Evolutionary conservation across 1,140 invertebrate genomes (phyloP).

Genomic region (Drosophila nigrodunni): DNA sequence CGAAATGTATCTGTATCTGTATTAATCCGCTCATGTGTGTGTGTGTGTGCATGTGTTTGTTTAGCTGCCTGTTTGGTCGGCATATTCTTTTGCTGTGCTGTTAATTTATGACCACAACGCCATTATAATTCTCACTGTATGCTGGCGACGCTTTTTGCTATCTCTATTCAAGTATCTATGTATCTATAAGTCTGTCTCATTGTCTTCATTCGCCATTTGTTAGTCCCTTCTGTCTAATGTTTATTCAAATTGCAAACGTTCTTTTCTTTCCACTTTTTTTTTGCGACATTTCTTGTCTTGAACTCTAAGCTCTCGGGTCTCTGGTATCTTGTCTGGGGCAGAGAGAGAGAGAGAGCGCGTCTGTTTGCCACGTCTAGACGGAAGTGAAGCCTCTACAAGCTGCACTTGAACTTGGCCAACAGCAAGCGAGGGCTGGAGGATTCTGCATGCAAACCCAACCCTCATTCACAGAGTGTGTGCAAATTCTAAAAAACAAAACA

Average conservation of each 20-base stretch:
- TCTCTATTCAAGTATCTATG: not conserved
- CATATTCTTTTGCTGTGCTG: constrained; percentile 2
- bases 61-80: not conserved
- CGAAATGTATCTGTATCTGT: not conserved
- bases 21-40: not conserved
- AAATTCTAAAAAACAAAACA: constrained; percentile 32
- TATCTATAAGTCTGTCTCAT: constrained; percentile 2
- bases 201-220: not conserved
- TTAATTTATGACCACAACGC: constrained; percentile 1
- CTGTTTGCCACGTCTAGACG: constrained; percentile 41
- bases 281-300: constrained; percentile 1
- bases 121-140: constrained; percentile 3
- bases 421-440: not conserved
- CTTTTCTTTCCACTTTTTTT: not conserved
- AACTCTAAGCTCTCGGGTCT: constrained; percentile 19
- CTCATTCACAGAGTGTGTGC: constrained; percentile 19
- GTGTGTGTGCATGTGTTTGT: not conserved
- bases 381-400: constrained; percentile 44
- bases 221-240: not conserved
- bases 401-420: constrained; percentile 53
- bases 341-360: no score
- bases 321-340: constrained; percentile 24
- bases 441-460: constrained; percentile 23
- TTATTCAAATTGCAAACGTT: constrained; percentile 5
- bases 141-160: not conserved